These are phyloP conservation scores for Echinometra lucunter DNA, from an alignment of 53 echinoderm and acorn worm species.

Conservation along the genomic window DNA sequence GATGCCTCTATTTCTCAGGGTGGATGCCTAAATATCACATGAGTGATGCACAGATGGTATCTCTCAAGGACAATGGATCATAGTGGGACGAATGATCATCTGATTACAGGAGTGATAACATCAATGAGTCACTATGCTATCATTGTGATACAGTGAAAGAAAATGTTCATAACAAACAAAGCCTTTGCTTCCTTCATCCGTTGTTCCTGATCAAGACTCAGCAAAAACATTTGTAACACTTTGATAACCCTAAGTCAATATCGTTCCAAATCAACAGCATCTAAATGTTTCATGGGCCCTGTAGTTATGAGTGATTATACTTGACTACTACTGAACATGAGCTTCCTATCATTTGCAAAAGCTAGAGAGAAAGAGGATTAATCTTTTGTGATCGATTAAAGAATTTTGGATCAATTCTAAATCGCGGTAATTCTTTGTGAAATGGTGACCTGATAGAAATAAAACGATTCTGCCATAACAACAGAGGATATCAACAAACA, in stretches of 20 bases:
- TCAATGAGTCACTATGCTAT: neutral
- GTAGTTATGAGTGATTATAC: neutral
- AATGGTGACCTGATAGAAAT: neutral
- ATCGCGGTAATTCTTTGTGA: neutral
- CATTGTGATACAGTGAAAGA: neutral
- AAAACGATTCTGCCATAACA: neutral
- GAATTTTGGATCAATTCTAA: no score
- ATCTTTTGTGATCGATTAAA: no score
- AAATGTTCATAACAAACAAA: neutral
- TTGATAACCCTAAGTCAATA: neutral
- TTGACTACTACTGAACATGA: no score
- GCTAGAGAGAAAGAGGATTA: no score
- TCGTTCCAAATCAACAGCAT: neutral
- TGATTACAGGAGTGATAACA: neutral
- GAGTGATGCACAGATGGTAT: neutral
- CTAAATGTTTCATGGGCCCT: neutral
- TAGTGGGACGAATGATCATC: neutral
- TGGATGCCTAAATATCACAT: constrained; percentile 4
- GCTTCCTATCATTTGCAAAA: no score
- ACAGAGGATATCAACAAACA: neutral
- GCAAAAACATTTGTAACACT: neutral
- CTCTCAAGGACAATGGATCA: neutral
- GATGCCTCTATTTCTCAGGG: neutral
- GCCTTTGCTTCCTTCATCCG: neutral
- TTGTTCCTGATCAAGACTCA: neutral